Evolutionary conservation across 2,113 vertebrate genomes (phyloP).

Genomic region (Papio anubis): DNA sequence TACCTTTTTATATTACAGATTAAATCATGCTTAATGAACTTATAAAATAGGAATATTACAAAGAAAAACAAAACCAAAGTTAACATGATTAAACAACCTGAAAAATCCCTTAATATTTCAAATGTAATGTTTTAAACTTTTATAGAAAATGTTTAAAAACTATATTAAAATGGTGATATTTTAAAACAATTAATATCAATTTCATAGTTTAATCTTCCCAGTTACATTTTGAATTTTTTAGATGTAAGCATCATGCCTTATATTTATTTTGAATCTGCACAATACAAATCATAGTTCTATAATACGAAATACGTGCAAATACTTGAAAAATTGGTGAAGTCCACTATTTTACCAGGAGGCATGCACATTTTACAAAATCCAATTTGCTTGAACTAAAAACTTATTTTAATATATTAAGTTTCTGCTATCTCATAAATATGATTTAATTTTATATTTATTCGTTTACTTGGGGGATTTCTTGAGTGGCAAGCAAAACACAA

Average conservation of each 20-base stretch:
- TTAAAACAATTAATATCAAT: background rate
- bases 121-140: background rate
- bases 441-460: background rate
- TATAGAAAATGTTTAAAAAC: background rate
- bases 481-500: background rate
- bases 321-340: background rate
- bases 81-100: background rate
- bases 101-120: background rate
- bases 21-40: background rate
- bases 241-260: background rate
- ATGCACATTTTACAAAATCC: background rate
- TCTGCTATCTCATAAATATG: background rate
- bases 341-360: background rate
- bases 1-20: background rate
- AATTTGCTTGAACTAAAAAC: background rate
- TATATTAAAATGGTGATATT: background rate
- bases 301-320: background rate
- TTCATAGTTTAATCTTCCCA: background rate
- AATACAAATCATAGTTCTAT: background rate
- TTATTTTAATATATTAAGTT: background rate
- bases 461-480: background rate
- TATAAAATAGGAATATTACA: background rate
- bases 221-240: background rate
- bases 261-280: background rate
- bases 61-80: background rate